A percentile compares a stretch with the other conserved stretches of the same genome.
Evolutionary conservation across 2,888 invertebrate species (phyloP).

Genomic region (Luperina testacea): DNA sequence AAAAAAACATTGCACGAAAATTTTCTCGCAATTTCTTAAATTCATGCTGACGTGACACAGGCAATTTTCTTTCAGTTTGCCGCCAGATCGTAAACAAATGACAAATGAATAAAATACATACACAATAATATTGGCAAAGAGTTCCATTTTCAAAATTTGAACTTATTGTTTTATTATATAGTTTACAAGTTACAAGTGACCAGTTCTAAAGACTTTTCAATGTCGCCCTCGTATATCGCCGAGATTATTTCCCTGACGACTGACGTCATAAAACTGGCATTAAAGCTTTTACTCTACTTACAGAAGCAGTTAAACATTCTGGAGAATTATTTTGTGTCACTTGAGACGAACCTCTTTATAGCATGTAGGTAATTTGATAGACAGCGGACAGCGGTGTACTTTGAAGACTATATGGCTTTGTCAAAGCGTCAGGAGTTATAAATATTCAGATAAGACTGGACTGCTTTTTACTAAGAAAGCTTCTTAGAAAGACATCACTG

Average conservation of each 20-base stretch:
- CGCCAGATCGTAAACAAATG: no score
- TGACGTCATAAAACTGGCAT: conserved; percentile 51
- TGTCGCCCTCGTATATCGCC: conserved; percentile 25
- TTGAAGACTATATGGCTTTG: conserved; percentile 24
- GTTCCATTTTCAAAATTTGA: no score
- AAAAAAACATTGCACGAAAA: no score
- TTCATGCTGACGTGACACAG: no score
- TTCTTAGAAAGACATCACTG: neutral
- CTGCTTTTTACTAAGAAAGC: neutral
- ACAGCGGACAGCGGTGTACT: conserved; percentile 11
- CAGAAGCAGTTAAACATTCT: conserved; percentile 41
- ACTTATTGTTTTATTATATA: no score
- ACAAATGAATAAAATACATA: no score
- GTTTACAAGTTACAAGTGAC: no score
- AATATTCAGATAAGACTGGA: neutral
- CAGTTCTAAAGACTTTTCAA: no score
- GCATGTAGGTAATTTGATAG: conserved; percentile 15
- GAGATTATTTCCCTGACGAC: conserved; percentile 55
- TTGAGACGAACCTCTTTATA: conserved; percentile 16
- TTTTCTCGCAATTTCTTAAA: no score
- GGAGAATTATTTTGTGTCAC: conserved; percentile 28
- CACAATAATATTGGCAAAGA: no score
- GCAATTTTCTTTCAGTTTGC: no score
- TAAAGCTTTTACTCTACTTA: conserved; percentile 44
- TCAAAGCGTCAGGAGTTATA: neutral